Conservation (phyloP, 37 sponge, comb jelly and placozoan species). For the Ephydatia muelleri region DNA sequence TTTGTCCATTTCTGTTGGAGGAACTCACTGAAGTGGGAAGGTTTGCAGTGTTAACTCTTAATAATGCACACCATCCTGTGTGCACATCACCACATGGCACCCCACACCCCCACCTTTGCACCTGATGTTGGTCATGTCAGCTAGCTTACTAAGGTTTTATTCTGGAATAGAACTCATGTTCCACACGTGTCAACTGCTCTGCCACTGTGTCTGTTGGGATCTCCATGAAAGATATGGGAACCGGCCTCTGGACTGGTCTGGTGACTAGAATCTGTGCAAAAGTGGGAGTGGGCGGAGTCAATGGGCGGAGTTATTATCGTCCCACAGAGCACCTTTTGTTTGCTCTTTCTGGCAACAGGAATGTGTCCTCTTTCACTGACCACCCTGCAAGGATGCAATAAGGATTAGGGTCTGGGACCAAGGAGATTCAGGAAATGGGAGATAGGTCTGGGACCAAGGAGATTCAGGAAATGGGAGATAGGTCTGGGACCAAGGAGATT, state of each 20-base stretch:
- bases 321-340: constrained; percentile 34
- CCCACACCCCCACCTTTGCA: neutral
- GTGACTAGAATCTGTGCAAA: constrained; percentile 45
- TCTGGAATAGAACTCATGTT: constrained; percentile 54
- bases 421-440: too few species aligned
- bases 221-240: constrained; percentile 13
- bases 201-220: constrained; percentile 36
- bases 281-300: neutral
- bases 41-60: neutral
- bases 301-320: too few species aligned
- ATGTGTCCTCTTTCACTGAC: constrained; percentile 55
- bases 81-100: neutral
- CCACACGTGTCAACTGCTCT: constrained; percentile 58
- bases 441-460: too few species aligned
- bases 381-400: constrained; percentile 23
- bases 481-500: too few species aligned
- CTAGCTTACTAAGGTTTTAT: constrained; percentile 66
- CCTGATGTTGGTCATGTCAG: neutral
- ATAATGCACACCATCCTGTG: neutral
- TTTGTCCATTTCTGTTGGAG: constrained; percentile 75
- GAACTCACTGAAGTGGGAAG: constrained; percentile 43
- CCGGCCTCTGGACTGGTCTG: constrained; percentile 1
- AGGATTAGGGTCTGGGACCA: too few species aligned
- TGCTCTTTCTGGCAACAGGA: constrained; percentile 54
- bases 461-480: too few species aligned